Evolutionary conservation across 2,888 invertebrate genomes (phyloP), one percentile per base, ranked within the genome.

Genomic region (Syrista parreyssii): DNA sequence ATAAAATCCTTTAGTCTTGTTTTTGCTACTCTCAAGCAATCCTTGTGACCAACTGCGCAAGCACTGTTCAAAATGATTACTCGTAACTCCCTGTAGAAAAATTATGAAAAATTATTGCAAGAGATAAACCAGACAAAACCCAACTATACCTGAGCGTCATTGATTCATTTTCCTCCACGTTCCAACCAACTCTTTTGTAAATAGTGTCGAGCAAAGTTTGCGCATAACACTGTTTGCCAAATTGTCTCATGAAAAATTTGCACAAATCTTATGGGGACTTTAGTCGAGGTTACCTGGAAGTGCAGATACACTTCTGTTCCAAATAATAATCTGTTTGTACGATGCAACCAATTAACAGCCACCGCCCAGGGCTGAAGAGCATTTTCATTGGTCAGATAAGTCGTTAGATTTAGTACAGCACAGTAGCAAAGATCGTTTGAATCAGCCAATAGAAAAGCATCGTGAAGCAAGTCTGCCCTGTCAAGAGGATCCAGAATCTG

Each of bases 391-490:
- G n/a, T 23, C 12, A 86, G 79, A 76, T 86, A 86, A 36, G 74
- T 82, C 6, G 84, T 81, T 74, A 85, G 73, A 55, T 80, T 84
- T 68, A 84, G 79, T 4, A 80, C 79, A 15, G 55, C 23, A 12
- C 55, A 40, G 33, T 82, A 84, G 68, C 73, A 36, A 15, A 84
- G 75, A 75, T 80, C 75, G 1, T 78, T 71, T 40, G 83, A 78
- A 68, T 81, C 84, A 23, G 83, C 84, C 71, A 85, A 73, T 34
- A 82, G 78, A 68, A 85, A 80, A 32, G 85, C 80, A 30, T 85
- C 82, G 81, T 85, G 85, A 74, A 85, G 79, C 71, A 85, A 78
- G 74, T 85, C 84, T 1, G 84, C 84, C 76, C 84, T 79, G 74
- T 85, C 80, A 30, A 78, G 71, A 23, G 84, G 79, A 73, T 76